Base-by-base conservation (phyloP, 2,888 invertebrate genomes). In the Leptinotarsa juncta region DNA sequence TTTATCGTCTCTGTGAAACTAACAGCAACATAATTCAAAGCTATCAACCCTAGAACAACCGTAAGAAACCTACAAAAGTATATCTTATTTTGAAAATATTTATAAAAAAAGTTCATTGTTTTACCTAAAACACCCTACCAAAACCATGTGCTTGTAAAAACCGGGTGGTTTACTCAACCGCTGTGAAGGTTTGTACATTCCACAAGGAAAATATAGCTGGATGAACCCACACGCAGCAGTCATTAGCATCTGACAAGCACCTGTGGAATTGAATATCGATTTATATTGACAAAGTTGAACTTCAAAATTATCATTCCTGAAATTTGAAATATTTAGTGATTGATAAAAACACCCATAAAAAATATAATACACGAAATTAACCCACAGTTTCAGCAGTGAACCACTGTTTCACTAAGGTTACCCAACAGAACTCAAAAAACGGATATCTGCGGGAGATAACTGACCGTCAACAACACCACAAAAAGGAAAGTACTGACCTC, bases 1-100 rank as follows among this genome's bases (percentile, higher is more conserved):
- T 95, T 95, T 66, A 95, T 93, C 16, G 94, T 94, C 87, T 94
- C 94, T 65, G 94, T 94, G 86, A 95, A 95, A 86, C 94, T 94
- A 72, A 94, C 94, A 76, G 94, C 93, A 74, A 94, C 94, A 87
- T 92, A 94, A 89, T 94, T 93, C 72, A 95, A 88, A 12, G 94
- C 93, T 70, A 94, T 90, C 81, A 94, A 87, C 72, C 94, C 94
- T 83, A 94, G 87, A 74, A 94, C 91, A 70, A 95, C 93, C 7
- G 94, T 94, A 67, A 91, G 89, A 87, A 94, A 94, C 84, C 93
- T 93, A 85, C 74, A 89, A 88, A 60, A 20, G 2, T 49, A 50
- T 23, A n/a, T 10, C 14, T 12, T 32, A 57, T 32, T 42, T 20
- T 51, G n/a, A 62, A 15, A 23, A n/a, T 62, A 62, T 62, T 62